These are phyloP conservation scores for Carassius carassius DNA, from an alignment of 2,113 vertebrate species.

Conservation along the genomic window DNA sequence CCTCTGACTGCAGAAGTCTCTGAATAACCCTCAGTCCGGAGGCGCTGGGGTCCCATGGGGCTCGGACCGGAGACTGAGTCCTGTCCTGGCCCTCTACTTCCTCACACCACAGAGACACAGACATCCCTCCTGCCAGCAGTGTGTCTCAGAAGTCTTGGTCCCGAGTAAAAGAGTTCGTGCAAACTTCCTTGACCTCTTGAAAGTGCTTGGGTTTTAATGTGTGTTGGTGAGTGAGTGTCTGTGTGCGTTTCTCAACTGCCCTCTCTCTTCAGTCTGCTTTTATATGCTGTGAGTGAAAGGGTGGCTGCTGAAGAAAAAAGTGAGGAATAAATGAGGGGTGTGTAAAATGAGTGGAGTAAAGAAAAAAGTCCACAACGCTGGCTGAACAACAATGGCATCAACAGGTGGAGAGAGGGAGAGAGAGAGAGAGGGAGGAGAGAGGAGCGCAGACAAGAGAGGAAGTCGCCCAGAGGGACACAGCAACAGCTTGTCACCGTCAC, in stretches of 20 bases:
- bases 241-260: constrained; percentile 20
- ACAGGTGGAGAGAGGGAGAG: constrained; percentile 76
- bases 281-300: constrained; percentile 61
- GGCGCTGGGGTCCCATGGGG: constrained; percentile 73
- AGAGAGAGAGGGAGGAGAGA: neutral
- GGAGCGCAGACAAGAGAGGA: constrained; percentile 55
- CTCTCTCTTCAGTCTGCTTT: constrained; percentile 44
- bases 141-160: constrained; percentile 19
- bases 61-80: constrained; percentile 62
- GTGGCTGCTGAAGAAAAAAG: constrained; percentile 8
- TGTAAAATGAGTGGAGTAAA: constrained; percentile 59
- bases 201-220: constrained; percentile 7
- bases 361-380: constrained; percentile 68
- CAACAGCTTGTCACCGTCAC: constrained; percentile 74
- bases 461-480: constrained; percentile 70
- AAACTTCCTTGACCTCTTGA: neutral
- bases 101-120: constrained; percentile 78
- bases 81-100: constrained; percentile 60
- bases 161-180: neutral
- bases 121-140: constrained; percentile 48
- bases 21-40: constrained; percentile 75
- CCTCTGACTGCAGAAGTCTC: constrained; percentile 74
- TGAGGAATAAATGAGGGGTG: constrained; percentile 52
- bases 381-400: constrained; percentile 69
- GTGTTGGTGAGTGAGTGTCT: neutral